Base-by-base conservation (phyloP, 1,140 invertebrate genomes). In the Spodoptera litura region DNA sequence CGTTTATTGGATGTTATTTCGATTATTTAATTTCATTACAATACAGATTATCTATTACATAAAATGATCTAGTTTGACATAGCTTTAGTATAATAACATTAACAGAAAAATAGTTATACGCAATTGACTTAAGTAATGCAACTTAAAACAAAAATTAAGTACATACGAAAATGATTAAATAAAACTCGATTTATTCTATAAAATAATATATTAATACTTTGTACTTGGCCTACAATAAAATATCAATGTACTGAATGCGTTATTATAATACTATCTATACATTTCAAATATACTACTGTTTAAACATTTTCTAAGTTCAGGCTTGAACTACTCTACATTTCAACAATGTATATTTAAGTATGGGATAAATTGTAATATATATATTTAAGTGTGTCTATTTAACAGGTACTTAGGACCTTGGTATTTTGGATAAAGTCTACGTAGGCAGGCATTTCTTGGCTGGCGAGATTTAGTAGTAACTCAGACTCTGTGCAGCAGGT, bases 401-500 rank as follows among this genome's bases (percentile, higher is more conserved):
- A 56, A 44, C 31, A 49, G 31, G 59, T 73, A 73, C 20, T 74
- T 61, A 51, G 62, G 58, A 15, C 52, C 35, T n/a, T n/a, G 20
- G 49, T 4, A n/a, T n/a, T 25, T 61, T 59, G 51, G 72, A 31
- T 27, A 56, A 55, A 27, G 59, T 62, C 31, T 61, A 38, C 15
- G 51, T 52, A 35, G 58, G n/a, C 25, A 62, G 72, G 72, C 71
- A 77, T 77, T 55, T 77, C 74, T 77, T 55, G 49, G 51, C 66
- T 76, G 38, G 59, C 44, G 59, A 62, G 31, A 35, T 52, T 53
- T 44, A 87, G 74, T 74, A 89, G 79, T 83, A 90, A 84, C 82
- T 89, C 56, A 70, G 81, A 38, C 78, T 27, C 66, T 88, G 86
- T 59, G 78, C 71, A 13, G 86, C 81, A 8, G 83, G 82, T 8